Conservation (phyloP, 2,113 vertebrate species). For the Mohoua ochrocephala region DNA sequence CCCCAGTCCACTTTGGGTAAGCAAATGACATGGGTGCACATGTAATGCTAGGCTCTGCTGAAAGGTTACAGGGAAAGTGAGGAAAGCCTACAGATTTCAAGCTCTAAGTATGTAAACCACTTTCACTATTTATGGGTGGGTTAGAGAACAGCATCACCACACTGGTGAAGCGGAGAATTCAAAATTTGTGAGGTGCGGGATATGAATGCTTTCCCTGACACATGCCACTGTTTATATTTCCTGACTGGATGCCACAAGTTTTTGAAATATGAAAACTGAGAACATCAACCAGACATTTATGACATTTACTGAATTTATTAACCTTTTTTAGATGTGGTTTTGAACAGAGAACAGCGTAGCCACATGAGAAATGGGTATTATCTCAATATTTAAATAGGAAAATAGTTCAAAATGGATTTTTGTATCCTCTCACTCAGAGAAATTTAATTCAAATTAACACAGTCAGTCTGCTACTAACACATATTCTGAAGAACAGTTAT, state of each 20-base stretch:
- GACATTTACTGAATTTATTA: neutral
- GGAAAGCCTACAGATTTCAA: neutral
- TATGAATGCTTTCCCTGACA: neutral
- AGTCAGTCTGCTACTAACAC: neutral
- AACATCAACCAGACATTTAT: neutral
- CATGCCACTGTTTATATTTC: neutral
- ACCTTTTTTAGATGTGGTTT: neutral
- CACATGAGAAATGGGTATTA: neutral
- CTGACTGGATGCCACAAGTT: neutral
- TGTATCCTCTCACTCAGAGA: neutral
- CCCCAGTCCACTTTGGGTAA: neutral
- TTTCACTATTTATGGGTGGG: neutral
- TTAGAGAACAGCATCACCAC: neutral
- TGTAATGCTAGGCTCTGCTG: accelerated
- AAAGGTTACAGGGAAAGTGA: neutral
- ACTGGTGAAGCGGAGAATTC: neutral
- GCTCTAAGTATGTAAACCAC: neutral
- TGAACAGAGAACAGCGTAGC: neutral
- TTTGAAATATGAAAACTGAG: constrained; percentile 14
- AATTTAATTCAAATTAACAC: neutral
- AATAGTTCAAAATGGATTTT: neutral
- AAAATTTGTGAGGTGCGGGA: neutral
- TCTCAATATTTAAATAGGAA: neutral
- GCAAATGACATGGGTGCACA: neutral
- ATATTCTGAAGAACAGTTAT: neutral